Conservation (phyloP, 1,140 invertebrate species). For the Aphidius ervi region DNA sequence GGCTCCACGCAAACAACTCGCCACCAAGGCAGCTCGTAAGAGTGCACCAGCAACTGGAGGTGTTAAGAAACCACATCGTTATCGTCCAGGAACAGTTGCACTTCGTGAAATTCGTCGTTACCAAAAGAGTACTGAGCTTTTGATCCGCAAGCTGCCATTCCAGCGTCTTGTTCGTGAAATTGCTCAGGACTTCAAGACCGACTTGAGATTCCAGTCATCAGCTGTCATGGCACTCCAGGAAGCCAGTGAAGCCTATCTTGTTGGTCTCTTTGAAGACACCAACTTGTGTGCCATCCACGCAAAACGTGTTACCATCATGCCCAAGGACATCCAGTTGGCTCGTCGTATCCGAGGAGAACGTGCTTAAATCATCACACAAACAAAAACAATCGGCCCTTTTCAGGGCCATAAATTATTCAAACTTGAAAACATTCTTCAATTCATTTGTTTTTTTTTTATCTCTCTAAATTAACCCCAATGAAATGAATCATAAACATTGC, state of each 20-base stretch:
- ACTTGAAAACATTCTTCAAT: no score
- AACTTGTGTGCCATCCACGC: background rate
- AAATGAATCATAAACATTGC: no score
- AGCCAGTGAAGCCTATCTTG: no score
- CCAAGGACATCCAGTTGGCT: no score
- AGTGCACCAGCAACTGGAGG: slow-evolving; percentile 3
- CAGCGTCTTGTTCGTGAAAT: background rate
- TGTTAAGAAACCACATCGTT: slow-evolving; percentile 1
- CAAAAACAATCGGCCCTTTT: slow-evolving; percentile 10
- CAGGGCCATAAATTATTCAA: background rate
- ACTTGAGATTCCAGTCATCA: no score
- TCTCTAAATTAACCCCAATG: no score
- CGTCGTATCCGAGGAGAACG: background rate
- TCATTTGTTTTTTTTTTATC: no score
- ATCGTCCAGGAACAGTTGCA: background rate
- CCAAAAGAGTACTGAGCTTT: background rate
- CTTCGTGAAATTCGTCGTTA: slow-evolving; percentile 6
- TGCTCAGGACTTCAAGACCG: no score
- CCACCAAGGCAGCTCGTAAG: slow-evolving; percentile 3
- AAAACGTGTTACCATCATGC: background rate
- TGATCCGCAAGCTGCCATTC: slow-evolving; percentile 2
- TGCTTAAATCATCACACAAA: background rate
- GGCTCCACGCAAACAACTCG: background rate
- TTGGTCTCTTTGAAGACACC: no score
- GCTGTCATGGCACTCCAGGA: no score